These are phyloP conservation scores for Rhagonycha fulva DNA, from an alignment of 2,888 invertebrate genomes.

Conservation along the genomic window DNA sequence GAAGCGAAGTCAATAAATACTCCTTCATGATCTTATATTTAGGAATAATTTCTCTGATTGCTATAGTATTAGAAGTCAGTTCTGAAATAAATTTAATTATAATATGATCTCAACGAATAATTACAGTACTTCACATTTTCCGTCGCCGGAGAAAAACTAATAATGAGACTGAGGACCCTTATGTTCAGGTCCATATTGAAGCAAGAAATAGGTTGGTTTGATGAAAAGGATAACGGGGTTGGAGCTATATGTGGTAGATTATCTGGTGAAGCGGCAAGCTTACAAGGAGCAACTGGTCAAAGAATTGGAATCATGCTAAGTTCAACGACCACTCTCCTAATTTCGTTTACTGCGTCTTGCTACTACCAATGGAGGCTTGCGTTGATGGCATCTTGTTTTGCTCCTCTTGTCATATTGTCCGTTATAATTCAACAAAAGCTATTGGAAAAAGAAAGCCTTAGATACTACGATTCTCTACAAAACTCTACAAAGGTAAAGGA, in stretches of 20 bases:
- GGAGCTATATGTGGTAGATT: slow-evolving; percentile 76
- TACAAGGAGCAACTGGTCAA: slow-evolving; percentile 83
- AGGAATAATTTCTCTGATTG: slow-evolving; percentile 66
- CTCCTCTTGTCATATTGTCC: no score
- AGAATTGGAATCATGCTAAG: slow-evolving; percentile 78
- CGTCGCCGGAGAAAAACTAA: slow-evolving; percentile 78
- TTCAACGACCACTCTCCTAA: slow-evolving; percentile 68
- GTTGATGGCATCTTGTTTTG: slow-evolving; percentile 68
- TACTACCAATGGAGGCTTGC: slow-evolving; percentile 78
- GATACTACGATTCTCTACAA: slow-evolving; percentile 71
- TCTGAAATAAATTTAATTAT: no score
- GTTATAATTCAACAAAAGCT: slow-evolving; percentile 70
- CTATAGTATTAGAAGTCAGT: slow-evolving; percentile 70
- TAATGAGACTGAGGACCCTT: slow-evolving; percentile 68
- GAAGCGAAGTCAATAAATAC: slow-evolving; percentile 62
- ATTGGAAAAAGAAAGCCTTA: slow-evolving; percentile 66
- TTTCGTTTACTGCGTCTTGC: slow-evolving; percentile 69
- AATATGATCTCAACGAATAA: background rate
- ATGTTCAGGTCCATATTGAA: no score
- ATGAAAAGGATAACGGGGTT: slow-evolving; percentile 71
- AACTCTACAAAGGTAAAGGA: no score
- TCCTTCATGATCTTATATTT: slow-evolving; percentile 68
- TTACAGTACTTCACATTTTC: slow-evolving; percentile 58
- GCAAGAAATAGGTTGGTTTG: no score
- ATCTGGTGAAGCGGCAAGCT: slow-evolving; percentile 76